A percentile compares a stretch with the other conserved stretches of the same genome.
These are phyloP conservation scores for Drosophila willistoni DNA, from an alignment of 1,140 invertebrate species.

Conservation along the genomic window DNA sequence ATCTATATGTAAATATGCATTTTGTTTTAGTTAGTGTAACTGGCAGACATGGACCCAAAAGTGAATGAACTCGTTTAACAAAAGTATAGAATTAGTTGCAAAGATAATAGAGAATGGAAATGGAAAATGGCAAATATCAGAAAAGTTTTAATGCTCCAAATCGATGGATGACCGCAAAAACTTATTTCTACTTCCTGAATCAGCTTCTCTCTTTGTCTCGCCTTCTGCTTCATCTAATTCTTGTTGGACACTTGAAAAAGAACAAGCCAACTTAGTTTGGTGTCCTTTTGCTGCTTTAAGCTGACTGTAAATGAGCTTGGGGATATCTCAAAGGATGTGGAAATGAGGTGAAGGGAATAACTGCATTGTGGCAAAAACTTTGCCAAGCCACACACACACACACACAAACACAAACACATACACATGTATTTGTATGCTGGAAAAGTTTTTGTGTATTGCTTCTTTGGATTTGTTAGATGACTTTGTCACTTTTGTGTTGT, in stretches of 20 bases:
- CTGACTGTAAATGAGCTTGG: constrained; percentile 67
- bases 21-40: background rate
- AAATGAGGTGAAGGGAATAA: background rate
- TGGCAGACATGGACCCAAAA: background rate
- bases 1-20: too few species aligned
- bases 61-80: background rate
- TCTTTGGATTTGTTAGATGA: constrained; percentile 42
- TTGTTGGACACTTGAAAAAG: constrained; percentile 64
- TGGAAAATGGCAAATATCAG: constrained; percentile 70
- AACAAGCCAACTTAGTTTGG: constrained; percentile 61
- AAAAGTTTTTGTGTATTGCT: constrained; percentile 59
- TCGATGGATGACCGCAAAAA: constrained; percentile 76
- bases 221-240: constrained; percentile 10
- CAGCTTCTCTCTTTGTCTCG: background rate
- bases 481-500: constrained; percentile 53
- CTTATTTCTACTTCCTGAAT: constrained; percentile 23
- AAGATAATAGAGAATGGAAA: constrained; percentile 34
- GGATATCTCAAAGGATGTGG: constrained; percentile 18
- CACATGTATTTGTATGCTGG: constrained; percentile 23
- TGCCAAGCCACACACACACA: constrained; percentile 18
- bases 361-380: constrained; percentile 67
- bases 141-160: constrained; percentile 78
- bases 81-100: constrained; percentile 18
- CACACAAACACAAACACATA: background rate
- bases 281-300: constrained; percentile 41